Evolutionary conservation across 2,888 invertebrate genomes (phyloP), one percentile per base, ranked within the genome.

Genomic region (Oeneis ivallda): DNA sequence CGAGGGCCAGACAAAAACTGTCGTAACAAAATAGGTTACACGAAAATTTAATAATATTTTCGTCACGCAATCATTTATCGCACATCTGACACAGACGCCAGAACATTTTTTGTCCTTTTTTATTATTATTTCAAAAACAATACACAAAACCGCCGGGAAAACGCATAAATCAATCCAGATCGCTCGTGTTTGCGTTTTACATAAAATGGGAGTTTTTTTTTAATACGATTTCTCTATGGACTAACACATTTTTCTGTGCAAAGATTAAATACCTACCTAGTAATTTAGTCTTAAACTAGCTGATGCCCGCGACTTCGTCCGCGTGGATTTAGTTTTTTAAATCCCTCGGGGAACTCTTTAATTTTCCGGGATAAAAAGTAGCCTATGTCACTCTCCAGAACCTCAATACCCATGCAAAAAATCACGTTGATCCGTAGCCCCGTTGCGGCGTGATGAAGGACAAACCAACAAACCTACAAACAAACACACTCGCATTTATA

Each of bases 111-210:
- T 61, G 56, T 49, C 49, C 58, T 62, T 60, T 64, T 61, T 11
- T 26, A 56, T 15, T 43, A 43, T 63, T 49, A 54, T 19, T 54
- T 52, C 32, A 34, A 60, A 60, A 47, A 68, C 65, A 47, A 58
- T 63, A 66, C 56, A 66, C 63, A 68, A 60, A 56, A 63, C 59
- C 43, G 56, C 47, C 52, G 66, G 43, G 57, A 57, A 45, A 64
- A 43, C 54, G 43, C 47, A 66, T 66, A 61, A 64, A 68, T 68
- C 68, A 68, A 61, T 66, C 68, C 43, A 56, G 43, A 52, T 37
- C 58, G 37, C 34, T 54, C 41, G 41, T 56, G 19, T 63, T 60
- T 50, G 62, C 54, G 50, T 59, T 62, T 68, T 62, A 65, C 62
- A 65, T 68, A 59, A 26, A 64, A 54, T 58, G 32, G 52, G 7